phyloP scores from a whole-genome alignment of 1,140 invertebrate genomes.

The Atopsyche davidsoni region DNA sequence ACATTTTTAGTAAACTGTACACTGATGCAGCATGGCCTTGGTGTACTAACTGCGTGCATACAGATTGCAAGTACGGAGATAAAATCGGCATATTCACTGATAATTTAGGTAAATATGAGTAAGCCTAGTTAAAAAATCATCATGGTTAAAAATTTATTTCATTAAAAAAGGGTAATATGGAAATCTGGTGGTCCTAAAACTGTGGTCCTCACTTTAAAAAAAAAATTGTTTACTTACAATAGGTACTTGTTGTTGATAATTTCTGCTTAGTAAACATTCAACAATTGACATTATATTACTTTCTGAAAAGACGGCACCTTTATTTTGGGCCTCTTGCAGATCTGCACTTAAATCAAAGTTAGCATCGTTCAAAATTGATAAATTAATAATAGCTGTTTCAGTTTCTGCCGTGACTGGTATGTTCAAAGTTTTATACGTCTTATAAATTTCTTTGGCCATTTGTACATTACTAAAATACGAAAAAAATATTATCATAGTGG shows the following conservation, averaged over 20 bases:
- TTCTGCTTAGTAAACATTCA: slow-evolving; percentile 36
- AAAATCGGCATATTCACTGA: slow-evolving; percentile 36
- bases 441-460: slow-evolving; percentile 43
- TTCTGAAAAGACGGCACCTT: slow-evolving; percentile 35
- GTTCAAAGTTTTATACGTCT: slow-evolving; percentile 47
- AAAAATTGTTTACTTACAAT: slow-evolving; percentile 30
- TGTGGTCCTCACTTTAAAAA: neutral
- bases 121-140: slow-evolving; percentile 33
- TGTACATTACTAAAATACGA: slow-evolving; percentile 34
- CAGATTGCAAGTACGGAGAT: slow-evolving; percentile 41
- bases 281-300: slow-evolving; percentile 48
- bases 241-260: slow-evolving; percentile 33
- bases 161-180: neutral
- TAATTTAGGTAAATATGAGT: slow-evolving; percentile 35
- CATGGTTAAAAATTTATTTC: slow-evolving; percentile 11
- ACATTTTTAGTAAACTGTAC: slow-evolving; percentile 41
- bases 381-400: slow-evolving; percentile 41
- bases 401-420: slow-evolving; percentile 45
- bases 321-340: slow-evolving; percentile 32
- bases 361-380: slow-evolving; percentile 46
- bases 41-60: slow-evolving; percentile 38
- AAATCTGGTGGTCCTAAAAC: neutral
- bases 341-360: slow-evolving; percentile 37
- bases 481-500: neutral
- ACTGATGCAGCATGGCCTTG: slow-evolving; percentile 41